These are phyloP conservation scores for Cyclina sinensis DNA, from an alignment of 1,140 invertebrate species.

Conservation along the genomic window DNA sequence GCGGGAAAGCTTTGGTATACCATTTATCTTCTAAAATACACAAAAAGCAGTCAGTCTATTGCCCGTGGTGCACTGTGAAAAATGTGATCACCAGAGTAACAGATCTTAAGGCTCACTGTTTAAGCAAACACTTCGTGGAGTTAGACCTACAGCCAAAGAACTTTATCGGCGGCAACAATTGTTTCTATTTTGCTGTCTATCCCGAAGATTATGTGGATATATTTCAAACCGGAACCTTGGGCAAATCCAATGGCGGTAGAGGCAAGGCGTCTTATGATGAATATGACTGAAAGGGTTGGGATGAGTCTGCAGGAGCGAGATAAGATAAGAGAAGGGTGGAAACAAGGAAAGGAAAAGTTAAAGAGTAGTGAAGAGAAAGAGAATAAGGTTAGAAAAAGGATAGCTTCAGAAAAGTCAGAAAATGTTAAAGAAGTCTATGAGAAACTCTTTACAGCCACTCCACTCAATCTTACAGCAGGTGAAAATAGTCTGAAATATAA, in stretches of 20 bases:
- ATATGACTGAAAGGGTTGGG: background rate
- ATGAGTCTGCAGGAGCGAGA: background rate
- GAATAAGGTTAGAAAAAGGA: too few species aligned
- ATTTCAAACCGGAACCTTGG: background rate
- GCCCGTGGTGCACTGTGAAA: background rate
- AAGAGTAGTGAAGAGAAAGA: background rate
- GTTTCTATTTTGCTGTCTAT: background rate
- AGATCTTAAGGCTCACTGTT: background rate
- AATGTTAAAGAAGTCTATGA: too few species aligned
- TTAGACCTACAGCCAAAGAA: background rate
- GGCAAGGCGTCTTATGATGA: background rate
- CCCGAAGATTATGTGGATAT: background rate
- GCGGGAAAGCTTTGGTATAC: too few species aligned
- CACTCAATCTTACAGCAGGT: too few species aligned
- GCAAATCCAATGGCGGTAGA: background rate
- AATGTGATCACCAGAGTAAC: background rate
- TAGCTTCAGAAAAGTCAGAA: too few species aligned
- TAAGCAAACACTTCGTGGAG: background rate
- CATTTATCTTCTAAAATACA: background rate
- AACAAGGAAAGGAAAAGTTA: background rate
- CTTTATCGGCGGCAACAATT: background rate
- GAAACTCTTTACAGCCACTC: too few species aligned
- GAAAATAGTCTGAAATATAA: too few species aligned
- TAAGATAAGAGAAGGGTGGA: background rate
- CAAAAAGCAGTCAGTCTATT: background rate